Evolutionary conservation across 1,140 invertebrate genomes (phyloP).

Genomic region (Drosophila nannoptera): DNA sequence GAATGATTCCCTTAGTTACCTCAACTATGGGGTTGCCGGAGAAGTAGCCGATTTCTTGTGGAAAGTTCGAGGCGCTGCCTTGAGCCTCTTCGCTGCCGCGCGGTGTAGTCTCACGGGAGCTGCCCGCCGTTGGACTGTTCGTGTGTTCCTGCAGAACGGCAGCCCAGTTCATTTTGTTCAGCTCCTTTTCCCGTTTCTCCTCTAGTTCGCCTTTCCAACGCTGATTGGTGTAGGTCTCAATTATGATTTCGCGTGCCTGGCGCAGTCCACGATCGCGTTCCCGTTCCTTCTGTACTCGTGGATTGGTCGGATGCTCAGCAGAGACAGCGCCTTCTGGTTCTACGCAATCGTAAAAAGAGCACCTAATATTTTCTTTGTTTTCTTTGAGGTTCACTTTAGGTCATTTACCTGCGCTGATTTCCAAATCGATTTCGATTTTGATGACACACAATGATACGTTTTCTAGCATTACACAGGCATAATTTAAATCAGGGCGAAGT

Average conservation of each 20-base stretch:
- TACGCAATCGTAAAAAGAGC: constrained; percentile 2
- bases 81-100: constrained; percentile 68
- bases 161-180: constrained; percentile 72
- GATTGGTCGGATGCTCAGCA: constrained; percentile 74
- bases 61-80: constrained; percentile 71
- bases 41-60: constrained; percentile 89
- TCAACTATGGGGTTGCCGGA: constrained; percentile 97
- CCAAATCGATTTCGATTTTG: constrained; percentile 77
- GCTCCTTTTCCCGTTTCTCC: neutral
- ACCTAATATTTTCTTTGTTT: constrained; percentile 20
- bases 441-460: constrained; percentile 77
- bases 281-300: constrained; percentile 69
- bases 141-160: constrained; percentile 63
- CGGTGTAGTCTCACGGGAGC: constrained; percentile 78
- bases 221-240: constrained; percentile 83
- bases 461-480: constrained; percentile 75
- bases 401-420: constrained; percentile 54
- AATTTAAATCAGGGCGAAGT: constrained; percentile 41
- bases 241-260: constrained; percentile 82
- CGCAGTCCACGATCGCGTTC: constrained; percentile 82
- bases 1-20: constrained; percentile 96
- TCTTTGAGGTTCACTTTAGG: neutral
- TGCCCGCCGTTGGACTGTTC: constrained; percentile 69
- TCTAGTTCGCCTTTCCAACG: constrained; percentile 75
- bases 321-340: constrained; percentile 68